These are phyloP conservation scores for Myrmecophaga tridactyla DNA, from an alignment of 2,113 vertebrate genomes.

Conservation along the genomic window DNA sequence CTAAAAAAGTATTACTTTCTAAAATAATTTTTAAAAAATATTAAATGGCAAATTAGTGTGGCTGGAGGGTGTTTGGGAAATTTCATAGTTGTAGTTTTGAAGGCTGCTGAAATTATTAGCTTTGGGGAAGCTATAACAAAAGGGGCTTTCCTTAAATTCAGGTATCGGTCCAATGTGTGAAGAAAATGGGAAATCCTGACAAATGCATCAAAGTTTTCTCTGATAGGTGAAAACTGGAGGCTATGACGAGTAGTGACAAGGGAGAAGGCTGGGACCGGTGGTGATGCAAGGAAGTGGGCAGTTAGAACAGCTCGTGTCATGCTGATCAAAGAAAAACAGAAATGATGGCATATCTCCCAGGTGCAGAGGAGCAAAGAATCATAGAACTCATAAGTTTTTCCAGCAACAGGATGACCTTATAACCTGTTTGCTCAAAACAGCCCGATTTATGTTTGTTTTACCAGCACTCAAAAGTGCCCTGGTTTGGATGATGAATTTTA, in stretches of 20 bases:
- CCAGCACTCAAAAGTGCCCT: neutral
- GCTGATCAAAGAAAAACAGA: neutral
- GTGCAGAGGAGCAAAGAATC: neutral
- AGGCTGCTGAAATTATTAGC: neutral
- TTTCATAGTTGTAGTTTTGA: neutral
- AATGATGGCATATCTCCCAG: neutral
- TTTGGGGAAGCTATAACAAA: neutral
- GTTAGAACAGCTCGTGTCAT: rapidly evolving
- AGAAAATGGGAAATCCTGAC: neutral
- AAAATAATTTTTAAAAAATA: too few species aligned
- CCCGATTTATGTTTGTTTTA: neutral
- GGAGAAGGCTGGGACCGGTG: neutral
- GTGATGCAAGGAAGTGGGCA: neutral
- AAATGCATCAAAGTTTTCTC: neutral
- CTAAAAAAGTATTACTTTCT: neutral
- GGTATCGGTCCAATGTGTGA: too few species aligned
- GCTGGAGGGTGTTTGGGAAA: neutral
- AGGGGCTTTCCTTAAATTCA: neutral
- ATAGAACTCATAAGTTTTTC: neutral
- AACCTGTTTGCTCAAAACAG: neutral
- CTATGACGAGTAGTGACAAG: too few species aligned
- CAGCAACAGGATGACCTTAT: neutral
- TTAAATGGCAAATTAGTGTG: neutral
- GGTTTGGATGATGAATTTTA: neutral
- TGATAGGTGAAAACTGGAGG: neutral